Conservation (phyloP, 2,797 vertebrate species). For the Mus minutoides region DNA sequence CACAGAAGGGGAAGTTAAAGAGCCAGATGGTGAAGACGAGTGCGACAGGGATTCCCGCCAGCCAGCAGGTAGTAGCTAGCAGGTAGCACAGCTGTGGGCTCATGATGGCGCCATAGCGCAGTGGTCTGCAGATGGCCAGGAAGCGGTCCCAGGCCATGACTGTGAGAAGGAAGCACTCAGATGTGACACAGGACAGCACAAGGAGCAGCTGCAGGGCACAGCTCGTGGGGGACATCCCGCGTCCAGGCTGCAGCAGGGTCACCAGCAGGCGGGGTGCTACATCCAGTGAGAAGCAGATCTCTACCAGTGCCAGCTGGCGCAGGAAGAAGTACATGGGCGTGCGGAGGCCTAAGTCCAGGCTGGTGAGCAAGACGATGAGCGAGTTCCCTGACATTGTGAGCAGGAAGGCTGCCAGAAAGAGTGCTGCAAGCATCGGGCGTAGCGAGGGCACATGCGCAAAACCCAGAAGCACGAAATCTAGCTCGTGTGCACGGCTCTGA, state of each 20-base stretch:
- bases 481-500: fast-evolving
- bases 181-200: not conserved
- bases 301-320: slow-evolving; percentile 63
- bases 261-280: slow-evolving; percentile 67
- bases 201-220: slow-evolving; percentile 57
- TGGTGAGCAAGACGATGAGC: slow-evolving; percentile 46
- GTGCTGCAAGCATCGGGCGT: not conserved
- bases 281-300: slow-evolving; percentile 74
- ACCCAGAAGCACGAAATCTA: slow-evolving; percentile 65
- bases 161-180: slow-evolving; percentile 54
- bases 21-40: slow-evolving; percentile 60
- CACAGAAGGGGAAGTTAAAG: slow-evolving; percentile 69
- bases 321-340: not conserved
- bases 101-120: slow-evolving; percentile 20
- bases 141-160: slow-evolving; percentile 75
- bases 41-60: not conserved
- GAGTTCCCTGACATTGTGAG: slow-evolving; percentile 59
- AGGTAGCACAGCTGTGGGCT: not conserved
- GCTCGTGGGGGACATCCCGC: not conserved
- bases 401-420: slow-evolving; percentile 65
- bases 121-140: slow-evolving; percentile 80
- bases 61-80: slow-evolving; percentile 29
- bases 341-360: slow-evolving; percentile 21
- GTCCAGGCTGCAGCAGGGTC: slow-evolving; percentile 52
- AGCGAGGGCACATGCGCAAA: slow-evolving; percentile 44